A percentile compares a stretch with the other conserved stretches of the same genome.
Evolutionary conservation across 1,140 invertebrate species (phyloP).

Genomic region (Trichoplusia ni): DNA sequence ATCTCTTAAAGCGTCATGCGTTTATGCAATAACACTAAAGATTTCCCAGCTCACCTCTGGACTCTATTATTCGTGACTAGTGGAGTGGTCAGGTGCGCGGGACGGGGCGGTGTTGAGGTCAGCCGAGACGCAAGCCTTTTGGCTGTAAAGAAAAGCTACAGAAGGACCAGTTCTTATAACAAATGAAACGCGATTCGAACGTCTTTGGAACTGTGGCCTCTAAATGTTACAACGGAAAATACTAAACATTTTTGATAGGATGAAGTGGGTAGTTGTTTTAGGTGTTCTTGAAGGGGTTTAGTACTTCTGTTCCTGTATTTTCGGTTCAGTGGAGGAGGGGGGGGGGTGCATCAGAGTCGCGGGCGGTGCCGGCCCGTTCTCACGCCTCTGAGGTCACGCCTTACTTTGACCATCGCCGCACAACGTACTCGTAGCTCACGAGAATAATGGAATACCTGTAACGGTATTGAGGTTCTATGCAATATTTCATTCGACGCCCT

Average conservation of each 20-base stretch:
- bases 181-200: not conserved
- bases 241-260: not conserved
- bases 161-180: not conserved
- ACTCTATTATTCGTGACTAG: conserved; percentile 27
- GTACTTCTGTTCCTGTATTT: conserved; percentile 28
- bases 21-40: conserved; percentile 11
- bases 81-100: conserved; percentile 7
- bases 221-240: not conserved
- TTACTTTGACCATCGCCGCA: conserved; percentile 68
- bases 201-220: no score
- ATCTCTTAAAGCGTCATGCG: not conserved
- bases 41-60: conserved; percentile 14
- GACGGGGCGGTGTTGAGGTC: conserved; percentile 11
- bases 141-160: not conserved
- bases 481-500: conserved; percentile 40
- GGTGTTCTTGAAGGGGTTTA: no score
- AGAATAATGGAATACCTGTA: conserved; percentile 59
- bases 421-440: conserved; percentile 18
- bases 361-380: conserved; percentile 58
- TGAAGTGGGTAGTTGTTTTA: no score
- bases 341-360: conserved; percentile 32
- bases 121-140: conserved; percentile 3
- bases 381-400: conserved; percentile 76
- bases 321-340: conserved; percentile 30
- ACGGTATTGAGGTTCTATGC: conserved; percentile 53